Base-by-base conservation (phyloP, 2,797 vertebrate genomes). In the Bradypodion ventrale region DNA sequence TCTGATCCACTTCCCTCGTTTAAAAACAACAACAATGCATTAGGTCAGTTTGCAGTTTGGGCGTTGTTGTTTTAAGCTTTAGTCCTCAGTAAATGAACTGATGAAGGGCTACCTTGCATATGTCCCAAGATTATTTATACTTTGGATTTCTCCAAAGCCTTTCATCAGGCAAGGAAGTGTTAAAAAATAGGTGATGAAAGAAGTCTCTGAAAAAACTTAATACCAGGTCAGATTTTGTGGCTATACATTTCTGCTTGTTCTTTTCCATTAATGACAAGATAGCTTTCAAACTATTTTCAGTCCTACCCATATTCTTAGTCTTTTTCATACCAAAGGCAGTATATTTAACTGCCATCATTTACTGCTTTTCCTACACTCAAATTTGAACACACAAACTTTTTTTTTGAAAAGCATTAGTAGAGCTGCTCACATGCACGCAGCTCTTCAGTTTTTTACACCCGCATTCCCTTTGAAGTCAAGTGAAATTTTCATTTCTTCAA, bases 391-490 rank as follows among this genome's bases (percentile, higher is more conserved):
- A 92, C 49, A 75, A 8, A 78, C 27, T 65, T 63, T n/a, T n/a
- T n/a, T n/a, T 59, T 83, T 91, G 89, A 90, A 87, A 90, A 80
- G 82, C 90, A 89, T 89, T 89, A 88, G 82, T 72, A 85, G 88
- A 3, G 79, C 79, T 91, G 90, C 83, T 78, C 84, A 87, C 27
- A 83, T 89, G 70, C 85, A 85, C 72, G 72, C 62, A 91, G 77
- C 87, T 89, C 75, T 87, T 92, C 88, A 84, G 66, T 78, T 83
- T 83, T 89, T 85, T 88, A 79, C 66, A 85, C 84, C 86, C 91
- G 37, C 80, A 75, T 84, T 90, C 83, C 52, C 89, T 92, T 93
- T 91, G 92, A 94, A 94, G 90, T 91, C 2, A 42, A 88, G 70
- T 75, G 88, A 85, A 82, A 89, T 75, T 0, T 81, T 82, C 89